A percentile compares a stretch with the other conserved stretches of the same genome.
Evolutionary conservation across 1,140 invertebrate species (phyloP).

Genomic region (Coptotermes formosanus): DNA sequence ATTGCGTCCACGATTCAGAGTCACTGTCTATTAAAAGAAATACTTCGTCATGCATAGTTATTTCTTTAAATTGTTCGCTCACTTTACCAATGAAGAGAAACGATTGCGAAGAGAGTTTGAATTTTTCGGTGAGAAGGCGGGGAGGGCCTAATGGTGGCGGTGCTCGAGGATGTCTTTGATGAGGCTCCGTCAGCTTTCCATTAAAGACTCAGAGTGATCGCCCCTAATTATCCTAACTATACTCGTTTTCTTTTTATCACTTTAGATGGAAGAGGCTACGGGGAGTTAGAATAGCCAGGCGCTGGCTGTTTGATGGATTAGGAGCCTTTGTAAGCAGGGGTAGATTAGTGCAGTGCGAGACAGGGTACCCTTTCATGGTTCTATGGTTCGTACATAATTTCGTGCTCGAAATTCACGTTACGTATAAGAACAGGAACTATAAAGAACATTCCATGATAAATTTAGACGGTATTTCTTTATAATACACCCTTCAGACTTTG

Average conservation of each 20-base stretch:
- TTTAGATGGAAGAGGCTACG: constrained; percentile 8
- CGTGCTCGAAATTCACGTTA: background rate
- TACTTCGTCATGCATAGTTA: background rate
- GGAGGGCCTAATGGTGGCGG: background rate
- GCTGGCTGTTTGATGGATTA: constrained; percentile 14
- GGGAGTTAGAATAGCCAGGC: constrained; percentile 3
- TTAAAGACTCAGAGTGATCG: background rate
- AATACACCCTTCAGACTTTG: too few species aligned
- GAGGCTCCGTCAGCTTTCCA: background rate
- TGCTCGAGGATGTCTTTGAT: background rate
- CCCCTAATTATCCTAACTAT: constrained; percentile 18
- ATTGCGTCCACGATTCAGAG: background rate
- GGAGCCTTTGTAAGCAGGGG: constrained; percentile 6
- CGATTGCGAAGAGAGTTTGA: background rate
- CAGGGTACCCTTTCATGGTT: background rate
- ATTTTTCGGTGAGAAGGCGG: background rate
- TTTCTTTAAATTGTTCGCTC: constrained; percentile 13
- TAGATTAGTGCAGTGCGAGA: background rate
- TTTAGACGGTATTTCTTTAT: background rate
- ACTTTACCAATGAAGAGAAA: constrained; percentile 9
- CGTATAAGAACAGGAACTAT: background rate
- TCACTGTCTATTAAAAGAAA: constrained; percentile 5
- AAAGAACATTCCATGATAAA: background rate
- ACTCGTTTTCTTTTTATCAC: background rate
- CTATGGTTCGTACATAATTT: background rate